Base-by-base conservation (phyloP, 2,888 invertebrate species). In the Hydropsyche betteni region DNA sequence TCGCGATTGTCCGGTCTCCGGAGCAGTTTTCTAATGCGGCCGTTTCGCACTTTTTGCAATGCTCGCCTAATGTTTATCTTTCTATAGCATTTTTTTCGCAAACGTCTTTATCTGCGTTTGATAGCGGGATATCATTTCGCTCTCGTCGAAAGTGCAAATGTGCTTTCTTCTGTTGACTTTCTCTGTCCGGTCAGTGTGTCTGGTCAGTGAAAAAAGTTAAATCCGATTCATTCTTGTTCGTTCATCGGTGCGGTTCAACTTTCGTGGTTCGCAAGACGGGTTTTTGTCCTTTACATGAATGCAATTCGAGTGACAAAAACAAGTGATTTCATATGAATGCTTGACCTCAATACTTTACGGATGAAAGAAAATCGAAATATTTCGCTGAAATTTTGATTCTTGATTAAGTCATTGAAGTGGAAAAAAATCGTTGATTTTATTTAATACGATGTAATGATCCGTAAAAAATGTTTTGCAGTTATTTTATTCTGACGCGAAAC, bases 161-260 rank as follows among this genome's bases (percentile, higher is more conserved):
- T 14, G 58, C 58, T 58, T 58, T 58, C 58, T 58, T 58, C 24
- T 10, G 10, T 44, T n/a, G 8, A 58, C 58, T 58, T 58, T 58
- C 58, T 58, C 58, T 44, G 16, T 24, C 24, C 58, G 58, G 24
- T 8, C 44, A 44, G 44, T 8, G 10, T 44, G 44, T 44, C 16
- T 24, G 58, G 58, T 58, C 58, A 16, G 16, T 16, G 4, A 58
- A 58, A 58, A 58, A 58, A 53, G 53, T 6, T 16, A 12, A 14
- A 10, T n/a, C 53, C 10, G 53, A 5, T 14, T 53, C 8, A 58
- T 8, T 58, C 24, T 58, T 16, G 58, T 24, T 53, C 5, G n/a
- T 53, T 53, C n/a, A 16, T 44, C 44, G 6, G 3, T 44, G 10
- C 10, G 44, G 44, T 44, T 6, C 7, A 10, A 44, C 44, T 44